Percentiles rank a stretch among this genome's conserved stretches.
Conservation (phyloP, 2,797 vertebrate genomes). For the Myotis daubentonii region DNA sequence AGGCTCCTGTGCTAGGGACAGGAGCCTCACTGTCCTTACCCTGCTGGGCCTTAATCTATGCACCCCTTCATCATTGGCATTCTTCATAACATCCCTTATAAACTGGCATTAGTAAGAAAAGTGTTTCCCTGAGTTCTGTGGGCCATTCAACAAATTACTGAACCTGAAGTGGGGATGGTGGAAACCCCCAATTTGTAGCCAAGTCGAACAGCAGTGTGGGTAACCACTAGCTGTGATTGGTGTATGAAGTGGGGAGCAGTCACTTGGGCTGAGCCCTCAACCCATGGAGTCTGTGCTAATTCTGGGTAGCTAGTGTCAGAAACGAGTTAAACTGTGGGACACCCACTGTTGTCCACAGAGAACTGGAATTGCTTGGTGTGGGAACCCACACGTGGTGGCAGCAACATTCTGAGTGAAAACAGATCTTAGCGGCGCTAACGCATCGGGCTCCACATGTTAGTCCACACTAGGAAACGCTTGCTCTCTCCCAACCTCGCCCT, state of each 20-base stretch:
- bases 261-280: not conserved
- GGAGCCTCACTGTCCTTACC: not conserved
- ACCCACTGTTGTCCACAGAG: fast-evolving
- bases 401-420: not conserved
- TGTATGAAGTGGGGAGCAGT: not conserved
- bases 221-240: not conserved
- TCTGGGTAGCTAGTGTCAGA: not conserved
- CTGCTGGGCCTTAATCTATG: not conserved
- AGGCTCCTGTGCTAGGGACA: not conserved
- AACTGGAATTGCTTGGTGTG: not conserved
- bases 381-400: not conserved
- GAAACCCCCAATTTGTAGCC: not conserved
- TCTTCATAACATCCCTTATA: not conserved
- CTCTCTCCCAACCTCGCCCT: fast-evolving
- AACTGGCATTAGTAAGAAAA: not conserved
- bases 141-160: not conserved
- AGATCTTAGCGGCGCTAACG: not conserved
- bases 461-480: not conserved
- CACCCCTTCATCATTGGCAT: not conserved
- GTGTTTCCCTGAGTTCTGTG: not conserved
- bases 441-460: not conserved
- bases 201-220: not conserved
- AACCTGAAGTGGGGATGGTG: not conserved
- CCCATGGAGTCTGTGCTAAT: not conserved
- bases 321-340: not conserved